These are phyloP conservation scores for Tetranychus truncatus DNA, from an alignment of 2,888 invertebrate genomes.

Conservation along the genomic window DNA sequence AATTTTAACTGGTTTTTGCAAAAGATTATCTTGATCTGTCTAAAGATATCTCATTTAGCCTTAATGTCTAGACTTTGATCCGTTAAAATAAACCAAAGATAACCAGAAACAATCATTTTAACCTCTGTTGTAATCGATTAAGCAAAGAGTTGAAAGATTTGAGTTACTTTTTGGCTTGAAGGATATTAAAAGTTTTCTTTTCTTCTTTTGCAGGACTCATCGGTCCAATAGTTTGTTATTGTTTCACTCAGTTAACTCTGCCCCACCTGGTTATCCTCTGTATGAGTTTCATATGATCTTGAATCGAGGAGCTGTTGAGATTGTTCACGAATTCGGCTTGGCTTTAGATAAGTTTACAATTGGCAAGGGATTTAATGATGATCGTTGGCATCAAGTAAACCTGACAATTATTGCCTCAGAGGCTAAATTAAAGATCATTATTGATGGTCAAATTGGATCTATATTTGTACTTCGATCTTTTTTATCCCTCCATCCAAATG, in stretches of 20 bases:
- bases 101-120: too few relatives aligned
- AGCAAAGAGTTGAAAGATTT: not conserved
- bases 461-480: constrained; percentile 38
- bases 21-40: too few relatives aligned
- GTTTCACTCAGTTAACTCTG: constrained; percentile 71
- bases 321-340: constrained; percentile 65
- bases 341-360: constrained; percentile 10
- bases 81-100: too few relatives aligned
- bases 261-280: constrained; percentile 59
- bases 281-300: constrained; percentile 78
- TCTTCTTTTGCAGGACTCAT: constrained; percentile 67
- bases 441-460: constrained; percentile 66
- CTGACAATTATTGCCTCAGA: constrained; percentile 71
- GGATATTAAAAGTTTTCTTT: not conserved
- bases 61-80: too few relatives aligned
- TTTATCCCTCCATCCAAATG: constrained; percentile 43
- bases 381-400: constrained; percentile 73
- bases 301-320: constrained; percentile 74
- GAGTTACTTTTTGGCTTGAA: not conserved
- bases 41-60: too few relatives aligned
- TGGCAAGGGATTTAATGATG: constrained; percentile 49
- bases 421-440: constrained; percentile 60
- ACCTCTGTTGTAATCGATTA: too few relatives aligned
- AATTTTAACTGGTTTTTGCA: too few relatives aligned
- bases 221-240: constrained; percentile 69